phyloP scores from a whole-genome alignment of 2,797 vertebrate species.

The Sphenodon punctatus region DNA sequence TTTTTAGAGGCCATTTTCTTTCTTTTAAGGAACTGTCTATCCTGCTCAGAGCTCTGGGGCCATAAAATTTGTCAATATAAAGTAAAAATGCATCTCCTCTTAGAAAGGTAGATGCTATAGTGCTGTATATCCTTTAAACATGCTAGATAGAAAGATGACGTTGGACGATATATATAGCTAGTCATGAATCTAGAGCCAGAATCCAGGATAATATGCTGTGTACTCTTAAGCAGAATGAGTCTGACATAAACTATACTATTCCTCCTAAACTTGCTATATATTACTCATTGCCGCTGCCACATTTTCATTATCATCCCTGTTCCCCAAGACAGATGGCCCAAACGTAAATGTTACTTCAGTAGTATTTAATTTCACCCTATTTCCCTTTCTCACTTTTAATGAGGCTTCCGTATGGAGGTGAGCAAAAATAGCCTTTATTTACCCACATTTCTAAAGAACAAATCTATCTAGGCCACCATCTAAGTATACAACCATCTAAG shows the following conservation, averaged over 20 bases:
- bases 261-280: not conserved
- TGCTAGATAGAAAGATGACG: not conserved
- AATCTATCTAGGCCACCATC: too few relatives aligned
- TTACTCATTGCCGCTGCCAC: not conserved
- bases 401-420: too few relatives aligned
- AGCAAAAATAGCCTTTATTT: too few relatives aligned
- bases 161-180: not conserved
- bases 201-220: not conserved
- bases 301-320: not conserved
- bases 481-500: too few relatives aligned
- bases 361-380: too few relatives aligned
- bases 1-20: conserved; percentile 32
- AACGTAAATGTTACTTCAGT: not conserved
- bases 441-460: too few relatives aligned
- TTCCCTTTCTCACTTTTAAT: not conserved
- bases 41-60: conserved; percentile 6
- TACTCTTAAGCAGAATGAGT: not conserved
- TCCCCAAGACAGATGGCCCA: not conserved
- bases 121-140: not conserved
- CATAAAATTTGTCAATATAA: conserved; percentile 11
- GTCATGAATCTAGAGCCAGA: not conserved
- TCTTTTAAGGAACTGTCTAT: conserved; percentile 35
- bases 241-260: not conserved
- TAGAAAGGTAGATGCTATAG: not conserved
- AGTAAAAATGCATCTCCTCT: conserved; percentile 23